Evolutionary conservation across 2,888 invertebrate species (phyloP), one percentile per base, ranked within the genome.

Genomic region (Kuschelorhynchus macadamiae): DNA sequence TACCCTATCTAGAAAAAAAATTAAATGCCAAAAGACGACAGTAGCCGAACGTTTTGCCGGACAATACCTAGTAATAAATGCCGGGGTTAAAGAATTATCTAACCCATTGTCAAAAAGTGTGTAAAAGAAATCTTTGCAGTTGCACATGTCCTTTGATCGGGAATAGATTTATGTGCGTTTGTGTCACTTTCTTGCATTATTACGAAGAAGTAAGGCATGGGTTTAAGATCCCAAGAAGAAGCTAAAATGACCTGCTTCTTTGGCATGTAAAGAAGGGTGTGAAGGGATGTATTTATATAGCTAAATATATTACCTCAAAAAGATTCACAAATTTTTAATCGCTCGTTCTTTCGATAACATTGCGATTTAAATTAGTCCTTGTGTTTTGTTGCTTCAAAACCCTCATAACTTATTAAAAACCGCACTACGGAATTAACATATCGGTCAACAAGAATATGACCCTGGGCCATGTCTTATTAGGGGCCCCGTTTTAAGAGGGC

Each of bases 21-120:
- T 61, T 67, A 61, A 61, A 55, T 47, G 53, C 60, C 53, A 47
- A 49, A 61, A 16, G 60, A 44, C 53, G 47, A 56, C 69, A 55
- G 69, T 56, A 69, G 69, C 69, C 52, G 39, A 50, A n/a, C 68
- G 53, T 52, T 59, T 64, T 52, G 60, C 64, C 55, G 73, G 72
- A 78, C 76, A 78, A 78, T 69, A 66, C 57, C 64, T 33, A 66
- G 75, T 77, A 77, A 71, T 79, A 78, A 79, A 78, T 76, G 77
- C 69, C 75, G 73, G 70, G 76, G 75, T 75, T 77, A 72, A 75
- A 76, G 77, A 77, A 78, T 77, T 78, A 78, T 78, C 78, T 78
- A 78, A 78, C 77, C 78, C 77, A 77, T 78, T 78, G 78, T 78
- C 7, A 42, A 21, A 55, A 44, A 39, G 62, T 62, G 62, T 57